These are phyloP conservation scores for Phortica variegata DNA, from an alignment of 1,140 invertebrate species.

Conservation along the genomic window DNA sequence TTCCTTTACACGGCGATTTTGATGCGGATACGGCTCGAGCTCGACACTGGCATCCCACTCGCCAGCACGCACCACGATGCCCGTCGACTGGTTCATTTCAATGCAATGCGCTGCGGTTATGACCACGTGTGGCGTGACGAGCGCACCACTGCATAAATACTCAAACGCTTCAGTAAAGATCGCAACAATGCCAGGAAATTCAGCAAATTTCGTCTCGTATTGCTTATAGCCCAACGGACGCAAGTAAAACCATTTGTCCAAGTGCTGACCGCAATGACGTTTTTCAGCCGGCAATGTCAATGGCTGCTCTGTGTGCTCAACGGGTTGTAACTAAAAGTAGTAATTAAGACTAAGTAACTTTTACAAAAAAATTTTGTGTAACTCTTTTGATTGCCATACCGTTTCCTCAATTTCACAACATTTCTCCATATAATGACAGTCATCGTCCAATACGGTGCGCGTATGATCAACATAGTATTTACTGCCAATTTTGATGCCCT, in stretches of 20 bases:
- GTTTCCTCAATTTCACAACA: constrained; percentile 24
- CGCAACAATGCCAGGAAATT: constrained; percentile 37
- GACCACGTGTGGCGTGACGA: constrained; percentile 24
- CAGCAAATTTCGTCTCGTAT: constrained; percentile 28
- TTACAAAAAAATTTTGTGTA: not conserved
- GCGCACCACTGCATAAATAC: constrained; percentile 32
- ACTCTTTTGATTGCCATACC: constrained; percentile 8
- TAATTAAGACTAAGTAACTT: not conserved
- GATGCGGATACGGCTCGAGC: constrained; percentile 25
- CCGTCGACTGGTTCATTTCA: not conserved
- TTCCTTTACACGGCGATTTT: constrained; percentile 18
- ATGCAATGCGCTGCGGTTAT: constrained; percentile 32
- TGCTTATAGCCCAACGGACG: constrained; percentile 27
- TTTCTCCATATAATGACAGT: constrained; percentile 39
- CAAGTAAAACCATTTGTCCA: constrained; percentile 28
- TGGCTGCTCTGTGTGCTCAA: not conserved
- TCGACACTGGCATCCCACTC: constrained; percentile 38
- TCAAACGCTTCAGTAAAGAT: constrained; percentile 6
- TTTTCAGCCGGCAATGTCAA: not conserved
- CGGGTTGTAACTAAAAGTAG: constrained; percentile 4
- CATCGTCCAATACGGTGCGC: constrained; percentile 19
- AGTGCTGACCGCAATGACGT: constrained; percentile 20
- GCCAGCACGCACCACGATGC: constrained; percentile 26
- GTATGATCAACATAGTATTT: constrained; percentile 31
- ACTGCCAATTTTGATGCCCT: constrained; percentile 24